Evolutionary conservation across 2,888 invertebrate genomes (phyloP).

Genomic region (Chrysolina oricalcia): DNA sequence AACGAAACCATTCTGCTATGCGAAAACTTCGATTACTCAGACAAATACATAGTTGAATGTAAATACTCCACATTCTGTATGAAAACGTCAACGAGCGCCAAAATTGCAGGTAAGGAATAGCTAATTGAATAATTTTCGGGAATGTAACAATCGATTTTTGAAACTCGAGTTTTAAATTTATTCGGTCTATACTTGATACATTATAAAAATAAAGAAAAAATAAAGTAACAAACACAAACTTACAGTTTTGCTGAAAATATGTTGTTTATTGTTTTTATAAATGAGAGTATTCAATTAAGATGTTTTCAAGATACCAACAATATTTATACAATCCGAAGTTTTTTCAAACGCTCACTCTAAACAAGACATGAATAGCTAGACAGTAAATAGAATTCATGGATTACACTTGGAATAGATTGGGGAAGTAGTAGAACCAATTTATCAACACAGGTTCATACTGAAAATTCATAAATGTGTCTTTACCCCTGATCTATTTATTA

Average conservation of each 20-base stretch:
- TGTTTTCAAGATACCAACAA: slow-evolving; percentile 9
- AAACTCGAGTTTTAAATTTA: too few relatives aligned
- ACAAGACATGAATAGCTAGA: slow-evolving; percentile 22
- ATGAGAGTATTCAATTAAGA: slow-evolving; percentile 1
- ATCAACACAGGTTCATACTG: neutral
- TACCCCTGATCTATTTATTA: too few relatives aligned
- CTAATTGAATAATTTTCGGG: neutral
- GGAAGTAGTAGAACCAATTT: neutral
- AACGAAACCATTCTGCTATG: slow-evolving; percentile 81
- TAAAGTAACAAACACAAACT: neutral
- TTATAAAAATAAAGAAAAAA: too few relatives aligned
- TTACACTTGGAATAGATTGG: neutral
- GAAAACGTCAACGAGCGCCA: slow-evolving; percentile 81
- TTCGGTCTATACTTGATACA: too few relatives aligned
- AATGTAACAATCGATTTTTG: too few relatives aligned
- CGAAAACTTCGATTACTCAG: slow-evolving; percentile 83
- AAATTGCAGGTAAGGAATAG: slow-evolving; percentile 77
- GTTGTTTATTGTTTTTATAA: neutral
- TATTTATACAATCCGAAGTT: slow-evolving; percentile 10
- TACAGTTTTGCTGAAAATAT: neutral
- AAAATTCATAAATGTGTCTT: too few relatives aligned
- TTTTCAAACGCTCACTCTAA: slow-evolving; percentile 15
- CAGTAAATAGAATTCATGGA: slow-evolving; percentile 1
- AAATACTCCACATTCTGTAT: slow-evolving; percentile 89
- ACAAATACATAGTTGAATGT: slow-evolving; percentile 82